Evolutionary conservation across 2,797 vertebrate species (phyloP), one percentile per base, ranked within the genome.

Genomic region (Salmo trutta): DNA sequence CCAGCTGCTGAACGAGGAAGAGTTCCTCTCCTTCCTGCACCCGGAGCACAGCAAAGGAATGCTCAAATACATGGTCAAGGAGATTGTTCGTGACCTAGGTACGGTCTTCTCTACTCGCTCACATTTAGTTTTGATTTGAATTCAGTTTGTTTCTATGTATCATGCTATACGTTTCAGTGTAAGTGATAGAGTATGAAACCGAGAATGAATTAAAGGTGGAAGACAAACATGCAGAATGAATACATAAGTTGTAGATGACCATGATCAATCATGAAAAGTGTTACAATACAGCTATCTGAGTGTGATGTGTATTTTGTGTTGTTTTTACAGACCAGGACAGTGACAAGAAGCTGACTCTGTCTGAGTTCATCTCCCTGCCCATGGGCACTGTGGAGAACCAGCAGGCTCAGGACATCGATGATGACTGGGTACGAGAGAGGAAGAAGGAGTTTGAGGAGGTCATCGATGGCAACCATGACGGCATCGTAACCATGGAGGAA

Each of bases 1-100:
- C 87, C 94, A 97, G 82, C 88, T 96, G 82, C 91, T 99, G 78
- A 95, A 95, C 0, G 96, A 99, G 84, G 92, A 97, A 0, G 98
- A 99, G 82, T 99, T 99, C 90, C 91, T 99, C 79, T 95, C 97
- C 0, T 99, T 99, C 84, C 95, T 98, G 0, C 98, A 99, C 70
- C 98, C 98, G 0, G 98, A 99, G 90, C 98, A 99, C 87, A 99
- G 98, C 90, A 91, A 91, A 1, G 97, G 97, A 5, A 99, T 98
- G 97, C 95, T 99, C 72, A 95, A 95, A 65, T 99, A 98, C 90
- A 99, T 99, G 98, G 97, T 98, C 76, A 97, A 96, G 85, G 97
- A 99, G 92, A 98, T 99, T 0, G 92, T 98, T 33, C 91, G 96
- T 1, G 98, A 99, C 88, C 84, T 99, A 31, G 98, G 98, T 98